Conservation (phyloP, 2,113 vertebrate genomes). For the Rattus norvegicus region DNA sequence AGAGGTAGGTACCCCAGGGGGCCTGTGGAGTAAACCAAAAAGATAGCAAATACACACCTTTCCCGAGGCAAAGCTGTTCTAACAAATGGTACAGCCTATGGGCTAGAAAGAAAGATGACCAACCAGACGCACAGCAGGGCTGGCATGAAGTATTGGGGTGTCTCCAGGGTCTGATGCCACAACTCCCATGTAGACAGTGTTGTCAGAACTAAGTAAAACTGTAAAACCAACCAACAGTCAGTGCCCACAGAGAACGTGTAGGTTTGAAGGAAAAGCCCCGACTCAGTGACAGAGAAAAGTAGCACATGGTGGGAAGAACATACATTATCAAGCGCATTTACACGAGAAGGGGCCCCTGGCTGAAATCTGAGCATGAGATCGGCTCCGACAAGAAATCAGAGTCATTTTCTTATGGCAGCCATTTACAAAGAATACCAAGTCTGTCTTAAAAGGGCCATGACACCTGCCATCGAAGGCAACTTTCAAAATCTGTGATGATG, state of each 20-base stretch:
- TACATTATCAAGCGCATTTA: background rate
- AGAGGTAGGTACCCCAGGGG: background rate
- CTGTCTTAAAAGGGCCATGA: background rate
- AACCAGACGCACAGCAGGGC: background rate
- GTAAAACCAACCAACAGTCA: background rate
- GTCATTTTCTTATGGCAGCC: background rate
- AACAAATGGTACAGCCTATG: background rate
- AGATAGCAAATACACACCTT: background rate
- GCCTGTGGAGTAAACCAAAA: background rate
- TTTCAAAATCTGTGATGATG: background rate
- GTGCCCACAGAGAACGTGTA: background rate
- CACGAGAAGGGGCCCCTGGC: background rate
- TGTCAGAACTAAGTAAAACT: background rate
- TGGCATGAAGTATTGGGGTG: background rate
- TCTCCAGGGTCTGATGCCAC: background rate
- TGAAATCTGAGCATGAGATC: background rate
- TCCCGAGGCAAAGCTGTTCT: background rate
- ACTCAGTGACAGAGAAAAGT: background rate
- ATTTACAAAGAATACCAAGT: background rate
- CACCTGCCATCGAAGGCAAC: background rate
- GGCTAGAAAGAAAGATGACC: background rate
- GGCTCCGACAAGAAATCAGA: background rate
- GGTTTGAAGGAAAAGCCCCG: background rate
- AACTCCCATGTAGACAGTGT: background rate
- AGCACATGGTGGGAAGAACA: background rate